Conservation (phyloP, 2,113 vertebrate species). For the Terrapene triunguis region DNA sequence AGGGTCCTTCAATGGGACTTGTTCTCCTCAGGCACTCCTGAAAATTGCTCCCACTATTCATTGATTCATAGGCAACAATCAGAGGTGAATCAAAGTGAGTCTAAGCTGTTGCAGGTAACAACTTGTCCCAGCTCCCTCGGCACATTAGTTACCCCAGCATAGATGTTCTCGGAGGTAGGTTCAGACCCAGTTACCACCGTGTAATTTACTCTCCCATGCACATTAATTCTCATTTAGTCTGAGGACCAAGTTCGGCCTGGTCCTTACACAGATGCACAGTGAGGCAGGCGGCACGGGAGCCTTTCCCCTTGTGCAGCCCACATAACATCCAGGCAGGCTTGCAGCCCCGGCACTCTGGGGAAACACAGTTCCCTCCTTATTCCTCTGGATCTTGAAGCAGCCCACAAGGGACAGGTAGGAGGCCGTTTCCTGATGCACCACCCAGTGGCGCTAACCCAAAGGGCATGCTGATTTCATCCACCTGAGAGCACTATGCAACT, state of each 20-base stretch:
- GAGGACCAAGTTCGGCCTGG: neutral
- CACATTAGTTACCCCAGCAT: neutral
- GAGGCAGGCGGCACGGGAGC: no score
- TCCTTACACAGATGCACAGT: neutral
- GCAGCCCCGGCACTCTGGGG: neutral
- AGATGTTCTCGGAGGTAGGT: neutral
- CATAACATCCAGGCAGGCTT: no score
- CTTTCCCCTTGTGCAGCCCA: no score
- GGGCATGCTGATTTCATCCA: neutral
- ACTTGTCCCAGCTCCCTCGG: neutral
- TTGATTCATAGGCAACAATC: neutral
- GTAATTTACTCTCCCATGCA: no score
- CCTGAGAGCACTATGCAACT: no score
- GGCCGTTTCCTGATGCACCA: no score
- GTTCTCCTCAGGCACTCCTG: neutral
- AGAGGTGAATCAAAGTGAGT: neutral
- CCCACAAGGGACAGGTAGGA: neutral
- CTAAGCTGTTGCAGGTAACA: neutral
- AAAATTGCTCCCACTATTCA: neutral
- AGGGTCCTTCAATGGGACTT: neutral
- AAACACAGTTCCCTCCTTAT: neutral
- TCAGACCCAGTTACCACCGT: neutral
- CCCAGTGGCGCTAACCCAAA: neutral
- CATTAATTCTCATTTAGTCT: neutral
- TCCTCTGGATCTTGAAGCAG: neutral